Conservation (phyloP, 2,888 invertebrate species). For the Limnephilus marmoratus region DNA sequence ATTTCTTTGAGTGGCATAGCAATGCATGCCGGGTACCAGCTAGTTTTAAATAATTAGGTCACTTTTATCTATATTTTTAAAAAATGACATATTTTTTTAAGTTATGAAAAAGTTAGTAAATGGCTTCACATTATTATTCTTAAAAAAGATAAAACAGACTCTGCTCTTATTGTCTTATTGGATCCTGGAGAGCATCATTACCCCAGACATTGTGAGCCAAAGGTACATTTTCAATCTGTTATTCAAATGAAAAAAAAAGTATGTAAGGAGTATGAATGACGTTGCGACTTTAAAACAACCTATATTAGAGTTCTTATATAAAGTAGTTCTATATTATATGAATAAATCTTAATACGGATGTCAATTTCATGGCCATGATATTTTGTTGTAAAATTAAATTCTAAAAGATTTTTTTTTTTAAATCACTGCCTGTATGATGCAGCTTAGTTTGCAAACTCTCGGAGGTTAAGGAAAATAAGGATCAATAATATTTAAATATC, state of each 20-base stretch:
- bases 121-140: neutral
- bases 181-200: neutral
- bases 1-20: too few species aligned
- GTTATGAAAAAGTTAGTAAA: neutral
- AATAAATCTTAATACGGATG: neutral
- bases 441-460: too few species aligned
- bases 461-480: too few species aligned
- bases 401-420: too few species aligned
- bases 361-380: too few species aligned
- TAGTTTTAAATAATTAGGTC: too few species aligned
- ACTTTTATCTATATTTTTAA: too few species aligned
- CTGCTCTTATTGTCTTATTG: neutral
- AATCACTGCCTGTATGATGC: too few species aligned
- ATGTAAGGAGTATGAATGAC: neutral
- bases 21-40: too few species aligned
- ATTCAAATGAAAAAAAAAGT: neutral
- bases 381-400: too few species aligned
- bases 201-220: neutral
- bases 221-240: neutral
- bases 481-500: too few species aligned
- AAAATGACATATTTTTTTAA: too few species aligned
- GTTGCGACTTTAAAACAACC: neutral
- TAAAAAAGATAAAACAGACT: neutral
- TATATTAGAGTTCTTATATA: neutral
- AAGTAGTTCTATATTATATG: neutral